Conservation (phyloP, 2,113 vertebrate genomes). For the Terrapene triunguis region DNA sequence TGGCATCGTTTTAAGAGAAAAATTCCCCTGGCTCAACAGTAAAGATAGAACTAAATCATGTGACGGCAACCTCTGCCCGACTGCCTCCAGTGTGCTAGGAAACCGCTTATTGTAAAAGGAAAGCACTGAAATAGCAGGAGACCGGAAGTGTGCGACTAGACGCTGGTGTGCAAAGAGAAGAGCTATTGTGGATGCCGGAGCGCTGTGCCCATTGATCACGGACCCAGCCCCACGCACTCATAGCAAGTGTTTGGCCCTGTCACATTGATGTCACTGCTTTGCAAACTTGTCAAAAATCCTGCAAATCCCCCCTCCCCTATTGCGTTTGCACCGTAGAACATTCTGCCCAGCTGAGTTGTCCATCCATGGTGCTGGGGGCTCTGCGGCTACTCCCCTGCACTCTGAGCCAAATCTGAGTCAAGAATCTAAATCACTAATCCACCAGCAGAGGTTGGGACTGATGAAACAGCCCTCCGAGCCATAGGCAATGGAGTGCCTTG, state of each 20-base stretch:
- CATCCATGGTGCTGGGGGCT: neutral
- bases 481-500: neutral
- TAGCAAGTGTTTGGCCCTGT: neutral
- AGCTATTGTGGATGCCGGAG: neutral
- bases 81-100: neutral
- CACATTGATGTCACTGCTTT: neutral
- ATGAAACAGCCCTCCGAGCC: neutral
- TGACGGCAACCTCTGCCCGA: neutral
- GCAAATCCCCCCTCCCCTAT: neutral
- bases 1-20: neutral
- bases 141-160: neutral
- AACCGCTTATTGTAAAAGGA: constrained; percentile 5
- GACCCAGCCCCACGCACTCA: accelerated
- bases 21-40: neutral
- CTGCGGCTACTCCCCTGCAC: accelerated
- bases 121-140: constrained; percentile 54
- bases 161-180: neutral
- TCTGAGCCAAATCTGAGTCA: neutral
- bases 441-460: neutral
- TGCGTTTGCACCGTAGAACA: accelerated
- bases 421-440: neutral
- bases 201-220: neutral
- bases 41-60: neutral
- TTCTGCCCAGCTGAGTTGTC: too few species aligned
- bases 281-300: neutral